Evolutionary conservation across 1,140 invertebrate species (phyloP).

Genomic region (Ceratina japonica): DNA sequence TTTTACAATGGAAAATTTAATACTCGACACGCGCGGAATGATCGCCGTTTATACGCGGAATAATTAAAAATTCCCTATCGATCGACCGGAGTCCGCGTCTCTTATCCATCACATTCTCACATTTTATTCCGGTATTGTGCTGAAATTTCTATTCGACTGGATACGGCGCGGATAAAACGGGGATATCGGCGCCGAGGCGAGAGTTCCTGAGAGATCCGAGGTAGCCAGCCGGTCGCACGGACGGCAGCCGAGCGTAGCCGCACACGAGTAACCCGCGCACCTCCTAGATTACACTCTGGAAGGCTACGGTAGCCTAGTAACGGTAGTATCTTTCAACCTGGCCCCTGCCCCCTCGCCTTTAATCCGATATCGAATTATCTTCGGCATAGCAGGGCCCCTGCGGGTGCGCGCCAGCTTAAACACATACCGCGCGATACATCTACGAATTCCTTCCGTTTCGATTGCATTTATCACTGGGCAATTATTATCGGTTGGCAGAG

Average conservation of each 20-base stretch:
- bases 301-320: conserved; percentile 11
- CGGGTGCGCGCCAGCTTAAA: background rate
- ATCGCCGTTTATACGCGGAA: too few species aligned
- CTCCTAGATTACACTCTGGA: background rate
- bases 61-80: too few species aligned
- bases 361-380: conserved; percentile 46
- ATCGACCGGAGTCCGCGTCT: too few species aligned
- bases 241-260: background rate
- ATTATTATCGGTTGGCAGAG: too few species aligned
- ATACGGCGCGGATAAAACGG: background rate
- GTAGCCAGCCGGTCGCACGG: background rate
- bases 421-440: background rate
- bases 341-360: conserved; percentile 23
- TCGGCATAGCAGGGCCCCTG: background rate
- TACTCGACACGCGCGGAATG: too few species aligned
- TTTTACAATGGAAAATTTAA: too few species aligned
- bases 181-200: background rate
- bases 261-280: background rate
- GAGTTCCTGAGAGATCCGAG: background rate
- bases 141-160: too few species aligned
- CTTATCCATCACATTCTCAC: too few species aligned
- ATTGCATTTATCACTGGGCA: too few species aligned
- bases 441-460: too few species aligned
- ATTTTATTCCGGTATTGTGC: background rate
- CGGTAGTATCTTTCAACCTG: conserved; percentile 35